Percentiles rank a stretch among this genome's conserved stretches.
phyloP scores from a whole-genome alignment of 2,888 invertebrate species.

The Perizoma flavofasciatum region DNA sequence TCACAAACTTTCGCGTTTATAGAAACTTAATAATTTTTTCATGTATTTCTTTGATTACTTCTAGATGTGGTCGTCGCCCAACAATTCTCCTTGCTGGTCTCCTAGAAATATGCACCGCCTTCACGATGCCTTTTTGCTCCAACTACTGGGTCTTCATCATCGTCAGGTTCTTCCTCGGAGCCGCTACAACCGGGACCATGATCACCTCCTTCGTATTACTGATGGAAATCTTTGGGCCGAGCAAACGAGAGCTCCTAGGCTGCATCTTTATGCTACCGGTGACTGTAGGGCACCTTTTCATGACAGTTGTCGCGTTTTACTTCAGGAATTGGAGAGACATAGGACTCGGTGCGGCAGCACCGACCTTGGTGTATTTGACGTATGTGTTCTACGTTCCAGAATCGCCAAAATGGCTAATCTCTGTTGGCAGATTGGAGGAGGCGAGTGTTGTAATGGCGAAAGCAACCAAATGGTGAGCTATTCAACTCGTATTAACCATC shows the following conservation, averaged over 20 bases:
- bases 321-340: conserved; percentile 85
- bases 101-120: conserved; percentile 85
- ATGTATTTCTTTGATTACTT: conserved; percentile 28
- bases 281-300: conserved; percentile 83
- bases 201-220: conserved; percentile 86
- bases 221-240: conserved; percentile 83
- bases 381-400: conserved; percentile 88
- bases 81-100: conserved; percentile 85
- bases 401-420: conserved; percentile 90
- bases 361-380: conserved; percentile 78
- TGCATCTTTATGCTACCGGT: conserved; percentile 84
- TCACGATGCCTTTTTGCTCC: conserved; percentile 86
- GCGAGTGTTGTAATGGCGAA: conserved; percentile 84
- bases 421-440: conserved; percentile 84
- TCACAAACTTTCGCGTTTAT: no score
- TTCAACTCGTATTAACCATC: no score
- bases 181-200: conserved; percentile 90
- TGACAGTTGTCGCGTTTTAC: conserved; percentile 83
- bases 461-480: conserved; percentile 74
- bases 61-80: conserved; percentile 87
- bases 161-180: conserved; percentile 86
- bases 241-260: conserved; percentile 69
- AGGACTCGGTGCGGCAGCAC: conserved; percentile 84
- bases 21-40: no score
- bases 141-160: conserved; percentile 80